Evolutionary conservation across 2,797 vertebrate genomes (phyloP).

Genomic region (Cynopterus sphinx): DNA sequence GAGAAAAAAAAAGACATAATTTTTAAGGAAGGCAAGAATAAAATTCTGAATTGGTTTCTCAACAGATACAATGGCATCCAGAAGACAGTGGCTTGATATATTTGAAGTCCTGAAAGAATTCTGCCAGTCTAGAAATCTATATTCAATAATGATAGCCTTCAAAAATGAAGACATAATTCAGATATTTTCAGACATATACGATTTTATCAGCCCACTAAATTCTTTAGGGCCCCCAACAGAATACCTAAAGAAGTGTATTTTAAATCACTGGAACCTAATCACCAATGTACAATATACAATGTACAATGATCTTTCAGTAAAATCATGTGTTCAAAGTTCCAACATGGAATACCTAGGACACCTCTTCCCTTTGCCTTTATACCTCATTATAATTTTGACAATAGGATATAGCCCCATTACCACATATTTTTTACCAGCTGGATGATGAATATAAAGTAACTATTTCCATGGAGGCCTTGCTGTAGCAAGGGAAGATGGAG

Average conservation of each 20-base stretch:
- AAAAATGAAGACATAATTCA: neutral
- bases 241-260: neutral
- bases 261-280: neutral
- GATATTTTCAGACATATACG: neutral
- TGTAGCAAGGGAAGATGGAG: neutral
- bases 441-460: neutral
- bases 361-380: neutral
- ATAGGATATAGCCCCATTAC: neutral
- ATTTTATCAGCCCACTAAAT: neutral
- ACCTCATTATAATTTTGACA: neutral
- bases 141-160: neutral
- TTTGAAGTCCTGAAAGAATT: slow-evolving; percentile 12
- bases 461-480: neutral
- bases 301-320: neutral
- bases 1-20: neutral
- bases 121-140: neutral
- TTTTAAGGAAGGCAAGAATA: neutral
- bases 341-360: no score
- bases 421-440: neutral
- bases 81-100: neutral
- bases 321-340: neutral
- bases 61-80: neutral
- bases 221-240: neutral
- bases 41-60: neutral
- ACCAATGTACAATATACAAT: no score